Percentiles rank a stretch among this genome's conserved stretches.
Evolutionary conservation across 2,888 invertebrate species (phyloP).

Genomic region (Antheraea yamamai): DNA sequence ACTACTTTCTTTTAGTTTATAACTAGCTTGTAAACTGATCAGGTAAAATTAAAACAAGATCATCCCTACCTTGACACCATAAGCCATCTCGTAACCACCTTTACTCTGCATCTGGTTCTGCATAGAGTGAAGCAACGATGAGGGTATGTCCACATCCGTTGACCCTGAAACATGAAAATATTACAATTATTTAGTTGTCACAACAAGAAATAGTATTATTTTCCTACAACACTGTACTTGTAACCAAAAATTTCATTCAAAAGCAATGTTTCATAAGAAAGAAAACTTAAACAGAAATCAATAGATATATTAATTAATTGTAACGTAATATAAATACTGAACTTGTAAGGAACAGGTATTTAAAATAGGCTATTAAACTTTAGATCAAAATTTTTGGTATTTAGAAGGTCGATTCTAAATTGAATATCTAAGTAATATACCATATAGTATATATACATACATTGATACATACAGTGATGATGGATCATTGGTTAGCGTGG

Average conservation of each 20-base stretch:
- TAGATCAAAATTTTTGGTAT: too few relatives aligned
- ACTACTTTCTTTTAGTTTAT: not conserved
- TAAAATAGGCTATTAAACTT: too few relatives aligned
- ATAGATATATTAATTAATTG: not conserved
- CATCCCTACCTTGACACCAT: constrained; percentile 80
- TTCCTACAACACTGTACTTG: not conserved
- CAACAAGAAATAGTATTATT: not conserved
- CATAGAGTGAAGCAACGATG: constrained; percentile 91
- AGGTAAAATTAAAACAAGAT: not conserved
- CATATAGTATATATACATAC: too few relatives aligned
- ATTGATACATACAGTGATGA: too few relatives aligned
- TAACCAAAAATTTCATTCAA: not conserved
- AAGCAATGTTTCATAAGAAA: not conserved
- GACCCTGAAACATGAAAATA: constrained; percentile 81
- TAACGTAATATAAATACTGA: too few relatives aligned
- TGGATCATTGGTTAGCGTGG: too few relatives aligned
- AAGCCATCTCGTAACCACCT: constrained; percentile 93
- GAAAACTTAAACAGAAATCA: not conserved
- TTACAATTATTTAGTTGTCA: not conserved
- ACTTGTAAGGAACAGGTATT: too few relatives aligned
- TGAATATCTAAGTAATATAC: too few relatives aligned
- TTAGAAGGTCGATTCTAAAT: too few relatives aligned
- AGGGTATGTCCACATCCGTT: constrained; percentile 92
- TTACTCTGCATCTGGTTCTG: constrained; percentile 98
- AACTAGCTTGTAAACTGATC: not conserved